Conservation (phyloP, 2,797 vertebrate species). For the Coregonus ussuriensis region DNA sequence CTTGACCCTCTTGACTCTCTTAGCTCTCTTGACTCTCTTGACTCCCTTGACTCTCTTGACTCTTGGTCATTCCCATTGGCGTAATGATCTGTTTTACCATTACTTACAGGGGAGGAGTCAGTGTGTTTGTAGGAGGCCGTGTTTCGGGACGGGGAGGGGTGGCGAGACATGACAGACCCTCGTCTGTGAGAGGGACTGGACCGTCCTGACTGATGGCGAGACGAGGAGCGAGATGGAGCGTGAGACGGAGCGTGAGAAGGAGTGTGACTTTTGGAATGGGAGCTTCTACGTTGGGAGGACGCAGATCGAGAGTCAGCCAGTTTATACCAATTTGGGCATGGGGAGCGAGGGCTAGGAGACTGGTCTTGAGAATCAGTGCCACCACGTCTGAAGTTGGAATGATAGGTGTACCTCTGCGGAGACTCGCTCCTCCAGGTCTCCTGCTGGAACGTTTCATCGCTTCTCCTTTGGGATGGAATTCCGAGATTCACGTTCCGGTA, state of each 20-base stretch:
- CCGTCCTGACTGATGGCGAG: slow-evolving; percentile 65
- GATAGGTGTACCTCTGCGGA: slow-evolving; percentile 77
- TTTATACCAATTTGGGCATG: slow-evolving; percentile 70
- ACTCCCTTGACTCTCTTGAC: background rate
- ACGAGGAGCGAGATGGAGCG: slow-evolving; percentile 53
- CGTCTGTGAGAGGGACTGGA: slow-evolving; percentile 69
- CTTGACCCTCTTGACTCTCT: slow-evolving; percentile 7
- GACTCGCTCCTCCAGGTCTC: slow-evolving; percentile 75
- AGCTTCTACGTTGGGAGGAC: slow-evolving; percentile 54
- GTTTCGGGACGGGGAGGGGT: slow-evolving; percentile 53
- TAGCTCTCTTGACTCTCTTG: background rate
- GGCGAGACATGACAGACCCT: slow-evolving; percentile 52
- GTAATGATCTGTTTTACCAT: slow-evolving; percentile 29
- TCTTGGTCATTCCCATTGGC: slow-evolving; percentile 33
- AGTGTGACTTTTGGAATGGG: slow-evolving; percentile 55
- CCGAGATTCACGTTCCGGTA: slow-evolving; percentile 78
- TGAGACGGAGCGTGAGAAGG: slow-evolving; percentile 58
- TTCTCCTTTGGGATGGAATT: slow-evolving; percentile 75
- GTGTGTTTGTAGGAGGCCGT: slow-evolving; percentile 51
- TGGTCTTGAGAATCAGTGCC: slow-evolving; percentile 62
- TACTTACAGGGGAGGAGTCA: slow-evolving; percentile 52
- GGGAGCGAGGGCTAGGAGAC: slow-evolving; percentile 72
- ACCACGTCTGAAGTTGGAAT: slow-evolving; percentile 77
- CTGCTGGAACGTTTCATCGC: slow-evolving; percentile 57
- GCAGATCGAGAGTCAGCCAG: slow-evolving; percentile 37